A percentile compares a stretch with the other conserved stretches of the same genome.
These are phyloP conservation scores for Loripinus fragilis DNA, from an alignment of 2,888 invertebrate genomes.

Conservation along the genomic window DNA sequence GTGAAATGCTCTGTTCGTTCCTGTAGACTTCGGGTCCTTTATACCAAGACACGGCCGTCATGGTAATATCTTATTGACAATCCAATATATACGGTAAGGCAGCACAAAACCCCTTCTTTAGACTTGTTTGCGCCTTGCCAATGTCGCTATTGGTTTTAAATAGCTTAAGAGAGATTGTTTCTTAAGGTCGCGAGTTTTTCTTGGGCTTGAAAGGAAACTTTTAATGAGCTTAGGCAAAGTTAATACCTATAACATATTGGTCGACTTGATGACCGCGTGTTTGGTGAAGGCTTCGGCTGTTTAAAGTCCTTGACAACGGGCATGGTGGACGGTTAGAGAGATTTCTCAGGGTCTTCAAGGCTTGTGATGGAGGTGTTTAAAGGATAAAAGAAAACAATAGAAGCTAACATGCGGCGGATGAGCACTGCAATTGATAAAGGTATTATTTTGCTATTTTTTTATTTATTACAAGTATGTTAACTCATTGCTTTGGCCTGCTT, in stretches of 20 bases:
- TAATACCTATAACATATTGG: neutral
- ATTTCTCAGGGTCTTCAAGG: too few relatives aligned
- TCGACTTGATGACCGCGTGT: neutral
- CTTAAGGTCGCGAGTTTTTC: constrained; percentile 1
- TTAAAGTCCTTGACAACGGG: neutral
- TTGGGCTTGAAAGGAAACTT: neutral
- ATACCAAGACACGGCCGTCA: too few relatives aligned
- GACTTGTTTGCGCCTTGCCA: neutral
- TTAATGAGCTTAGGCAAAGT: neutral
- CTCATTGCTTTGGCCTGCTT: too few relatives aligned
- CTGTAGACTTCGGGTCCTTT: too few relatives aligned
- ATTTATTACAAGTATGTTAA: too few relatives aligned
- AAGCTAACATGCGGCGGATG: neutral
- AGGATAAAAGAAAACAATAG: constrained; percentile 2
- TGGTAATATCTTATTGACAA: constrained; percentile 8
- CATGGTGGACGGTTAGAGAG: neutral
- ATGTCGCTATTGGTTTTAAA: constrained; percentile 15
- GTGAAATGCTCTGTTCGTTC: too few relatives aligned
- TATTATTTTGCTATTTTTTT: neutral
- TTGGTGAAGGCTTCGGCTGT: neutral
- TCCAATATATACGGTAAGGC: constrained; percentile 2
- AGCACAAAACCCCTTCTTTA: constrained; percentile 11
- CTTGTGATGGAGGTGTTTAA: neutral
- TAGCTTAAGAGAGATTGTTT: neutral
- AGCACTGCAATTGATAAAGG: constrained; percentile 7